These are phyloP conservation scores for Deladenus siricidicola DNA, from an alignment of 2,888 invertebrate species.

Conservation along the genomic window DNA sequence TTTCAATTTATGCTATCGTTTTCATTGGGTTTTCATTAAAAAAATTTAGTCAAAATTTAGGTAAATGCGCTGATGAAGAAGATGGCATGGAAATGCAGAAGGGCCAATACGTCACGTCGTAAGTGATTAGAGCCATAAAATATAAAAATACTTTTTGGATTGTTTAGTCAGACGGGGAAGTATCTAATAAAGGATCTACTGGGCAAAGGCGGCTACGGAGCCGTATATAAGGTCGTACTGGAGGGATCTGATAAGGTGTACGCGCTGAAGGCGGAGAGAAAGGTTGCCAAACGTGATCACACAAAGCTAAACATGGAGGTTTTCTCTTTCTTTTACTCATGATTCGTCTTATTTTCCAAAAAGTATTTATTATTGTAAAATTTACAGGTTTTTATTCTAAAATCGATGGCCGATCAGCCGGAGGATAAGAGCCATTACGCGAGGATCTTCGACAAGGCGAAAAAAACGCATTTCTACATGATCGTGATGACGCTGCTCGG, in stretches of 20 bases:
- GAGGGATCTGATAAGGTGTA: conserved; percentile 17
- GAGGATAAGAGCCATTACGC: conserved; percentile 35
- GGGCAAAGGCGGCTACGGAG: conserved; percentile 14
- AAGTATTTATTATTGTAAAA: background rate
- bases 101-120: background rate
- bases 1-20: too few species aligned
- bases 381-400: conserved; percentile 35
- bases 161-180: background rate
- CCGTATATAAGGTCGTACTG: conserved; percentile 12
- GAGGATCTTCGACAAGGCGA: conserved; percentile 38
- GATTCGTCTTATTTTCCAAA: background rate
- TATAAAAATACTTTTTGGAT: background rate
- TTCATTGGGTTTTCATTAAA: too few species aligned
- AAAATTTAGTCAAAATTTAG: too few species aligned
- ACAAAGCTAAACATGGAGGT: conserved; percentile 49
- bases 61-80: background rate
- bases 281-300: conserved; percentile 32
- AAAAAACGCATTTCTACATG: conserved; percentile 38
- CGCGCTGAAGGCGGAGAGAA: conserved; percentile 48
- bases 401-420: conserved; percentile 22
- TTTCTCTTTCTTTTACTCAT: background rate
- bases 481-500: conserved; percentile 44
- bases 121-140: too few species aligned
- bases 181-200: conserved; percentile 5
- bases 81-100: background rate